Evolutionary conservation across 1,140 invertebrate genomes (phyloP).

Genomic region (Delia radicum): DNA sequence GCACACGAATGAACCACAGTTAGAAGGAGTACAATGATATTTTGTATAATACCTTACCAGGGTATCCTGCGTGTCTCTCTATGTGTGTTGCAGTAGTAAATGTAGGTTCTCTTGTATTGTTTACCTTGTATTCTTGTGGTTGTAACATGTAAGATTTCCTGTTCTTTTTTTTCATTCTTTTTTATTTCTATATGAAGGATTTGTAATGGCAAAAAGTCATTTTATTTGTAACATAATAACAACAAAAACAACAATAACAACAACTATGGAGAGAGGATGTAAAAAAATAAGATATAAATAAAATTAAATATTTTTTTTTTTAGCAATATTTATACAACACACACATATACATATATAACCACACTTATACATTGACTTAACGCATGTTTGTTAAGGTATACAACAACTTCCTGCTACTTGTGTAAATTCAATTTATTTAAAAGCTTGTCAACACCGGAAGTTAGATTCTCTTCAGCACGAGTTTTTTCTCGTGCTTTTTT

Average conservation of each 20-base stretch:
- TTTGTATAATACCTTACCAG: not conserved
- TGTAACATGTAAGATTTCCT: not conserved
- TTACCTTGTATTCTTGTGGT: not conserved
- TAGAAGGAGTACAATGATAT: not conserved
- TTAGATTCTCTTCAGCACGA: not conserved
- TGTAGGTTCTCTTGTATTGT: not conserved
- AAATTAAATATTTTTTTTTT: conserved; percentile 22
- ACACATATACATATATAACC: not conserved
- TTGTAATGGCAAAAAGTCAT: not conserved
- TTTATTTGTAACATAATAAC: not conserved
- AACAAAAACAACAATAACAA: not conserved
- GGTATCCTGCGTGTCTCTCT: not conserved
- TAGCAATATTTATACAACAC: not conserved
- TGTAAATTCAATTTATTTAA: conserved; percentile 33
- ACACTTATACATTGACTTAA: not conserved
- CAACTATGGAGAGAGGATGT: not conserved
- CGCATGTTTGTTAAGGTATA: not conserved
- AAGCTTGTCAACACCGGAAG: conserved; percentile 30
- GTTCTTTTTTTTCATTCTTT: not conserved
- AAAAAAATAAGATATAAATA: conserved; percentile 12
- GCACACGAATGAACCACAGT: not conserved
- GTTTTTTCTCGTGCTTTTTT: not conserved
- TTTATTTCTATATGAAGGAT: not conserved
- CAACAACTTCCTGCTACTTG: conserved; percentile 11
- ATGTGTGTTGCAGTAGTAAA: not conserved